Base-by-base conservation (phyloP, 92 coral and sea anemone genomes). In the Ricordea florida region DNA sequence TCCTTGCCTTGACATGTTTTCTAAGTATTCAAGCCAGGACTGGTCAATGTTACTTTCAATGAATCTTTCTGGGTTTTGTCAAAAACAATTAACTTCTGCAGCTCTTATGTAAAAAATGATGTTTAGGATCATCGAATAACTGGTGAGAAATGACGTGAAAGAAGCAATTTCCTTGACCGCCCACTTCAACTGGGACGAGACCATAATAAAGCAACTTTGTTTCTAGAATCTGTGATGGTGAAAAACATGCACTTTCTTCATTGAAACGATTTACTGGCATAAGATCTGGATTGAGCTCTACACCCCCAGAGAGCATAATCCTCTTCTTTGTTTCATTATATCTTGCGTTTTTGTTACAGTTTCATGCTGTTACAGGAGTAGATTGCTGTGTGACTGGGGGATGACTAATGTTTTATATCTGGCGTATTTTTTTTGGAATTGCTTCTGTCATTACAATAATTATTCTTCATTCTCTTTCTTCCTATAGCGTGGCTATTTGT, bases 61-160 rank as follows among this genome's bases (percentile, higher is more conserved):
- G 52, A 45, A 45, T 45, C 52, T 45, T 45, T 45, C 52, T 45
- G 45, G 52, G 52, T 45, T 45, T 45, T 45, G 52, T 45, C 52
- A 15, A 8, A 45, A 45, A 45, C 21, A 7, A 45, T 45, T 45
- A 3, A 45, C 52, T 45, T 25, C 52, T 45, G 52, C 17, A 45
- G 52, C 52, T 11, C 52, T 45, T 45, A 11, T 45, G 52, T 45
- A 45, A 45, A n/a, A 45, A 45, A 16, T 45, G 52, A 45, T 45
- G 52, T 45, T 45, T 45, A 15, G 52, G 21, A 45, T 45, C 52
- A 45, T 5, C 3, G 52, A 45, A 45, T 45, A 45, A 10, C 17
- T 45, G 52, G 17, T 45, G 52, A 45, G 52, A 45, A 45, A 45
- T 45, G 21, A 5, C 52, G 21, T 45, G 52, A 45, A 16, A 45